A percentile compares a stretch with the other conserved stretches of the same genome.
Evolutionary conservation across 1,140 invertebrate genomes (phyloP).

Genomic region (Oryctes rhinoceros): DNA sequence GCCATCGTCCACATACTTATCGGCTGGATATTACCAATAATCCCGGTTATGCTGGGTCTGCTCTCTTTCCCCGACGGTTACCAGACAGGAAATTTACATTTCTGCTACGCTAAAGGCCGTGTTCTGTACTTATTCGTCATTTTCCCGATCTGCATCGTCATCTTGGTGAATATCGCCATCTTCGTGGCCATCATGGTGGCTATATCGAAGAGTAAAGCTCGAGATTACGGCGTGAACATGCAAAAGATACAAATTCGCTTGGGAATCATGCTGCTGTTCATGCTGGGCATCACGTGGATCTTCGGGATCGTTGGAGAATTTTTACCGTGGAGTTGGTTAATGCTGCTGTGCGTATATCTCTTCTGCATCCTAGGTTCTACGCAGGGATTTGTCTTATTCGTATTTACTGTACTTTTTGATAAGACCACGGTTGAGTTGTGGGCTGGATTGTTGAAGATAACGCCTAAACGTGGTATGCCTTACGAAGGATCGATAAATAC

Average conservation of each 20-base stretch:
- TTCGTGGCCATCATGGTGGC: slow-evolving; percentile 66
- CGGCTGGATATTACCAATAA: slow-evolving; percentile 54
- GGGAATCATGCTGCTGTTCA: slow-evolving; percentile 68
- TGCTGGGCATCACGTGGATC: slow-evolving; percentile 70
- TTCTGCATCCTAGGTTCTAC: slow-evolving; percentile 63
- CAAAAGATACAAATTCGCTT: slow-evolving; percentile 65
- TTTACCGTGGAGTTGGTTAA: slow-evolving; percentile 44
- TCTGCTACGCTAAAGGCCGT: slow-evolving; percentile 68
- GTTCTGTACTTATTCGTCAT: slow-evolving; percentile 64
- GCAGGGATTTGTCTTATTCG: slow-evolving; percentile 65
- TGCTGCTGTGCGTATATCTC: slow-evolving; percentile 65
- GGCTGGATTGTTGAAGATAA: slow-evolving; percentile 42
- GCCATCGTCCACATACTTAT: slow-evolving; percentile 63
- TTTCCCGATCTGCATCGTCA: slow-evolving; percentile 64
- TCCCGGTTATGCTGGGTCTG: slow-evolving; percentile 51
- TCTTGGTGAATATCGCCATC: slow-evolving; percentile 64
- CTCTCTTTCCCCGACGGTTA: slow-evolving; percentile 62
- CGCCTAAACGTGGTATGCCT: not conserved
- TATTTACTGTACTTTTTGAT: slow-evolving; percentile 65
- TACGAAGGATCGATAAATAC: not conserved
- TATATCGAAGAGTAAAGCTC: slow-evolving; percentile 62
- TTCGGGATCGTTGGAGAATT: slow-evolving; percentile 68
- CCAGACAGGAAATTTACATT: slow-evolving; percentile 61
- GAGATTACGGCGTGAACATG: slow-evolving; percentile 58
- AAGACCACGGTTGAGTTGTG: slow-evolving; percentile 65